Base-by-base conservation (phyloP, 2,113 vertebrate species). In the Gymnarchus niloticus region DNA sequence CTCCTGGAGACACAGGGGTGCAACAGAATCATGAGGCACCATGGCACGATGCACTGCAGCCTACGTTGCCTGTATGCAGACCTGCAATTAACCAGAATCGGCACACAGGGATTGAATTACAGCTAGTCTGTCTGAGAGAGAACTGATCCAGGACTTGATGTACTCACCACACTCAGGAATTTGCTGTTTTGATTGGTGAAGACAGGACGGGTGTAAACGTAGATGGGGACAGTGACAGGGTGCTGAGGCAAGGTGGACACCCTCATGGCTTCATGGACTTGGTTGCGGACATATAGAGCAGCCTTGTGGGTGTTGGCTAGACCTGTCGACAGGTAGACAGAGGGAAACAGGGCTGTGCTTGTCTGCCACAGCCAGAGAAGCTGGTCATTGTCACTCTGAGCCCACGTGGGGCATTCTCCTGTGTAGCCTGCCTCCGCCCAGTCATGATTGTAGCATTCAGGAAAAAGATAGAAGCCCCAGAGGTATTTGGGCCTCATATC, bases 381-480 rank as follows among this genome's bases (percentile, higher is more conserved):
- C 90, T 96, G 91, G 85, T 97, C 92, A 0, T 99, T 99, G 37
- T 96, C 94, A 0, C 92, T 90, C 76, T 93, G 92, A 88, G 95
- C 94, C 7, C 94, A 93, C 0, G 91, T 87, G 0, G 97, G 95
- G 88, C 98, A 99, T 85, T 90, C 92, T 19, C 97, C 98, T 0
- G 96, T 97, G 90, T 98, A 99, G 88, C 83, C 90, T 3, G 93
- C 10, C 23, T 89, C 81, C 0, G 86, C 19, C 88, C 97, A 98
- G 88, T 94, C 92, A 0, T 98, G 96, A 92, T 99, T 99, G 89
- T 94, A 95, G 91, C 98, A 99, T 90, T 98, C 95, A 0, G 98
- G 97, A 87, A 97, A 98, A 86, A 99, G 95, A 91, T 99, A 99
- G 91, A 93, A 99, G 3, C 98, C 98, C 97, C 97, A 99, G 33